Evolutionary conservation across 2,888 invertebrate genomes (phyloP).

Genomic region (Lithophane semibrunnea): DNA sequence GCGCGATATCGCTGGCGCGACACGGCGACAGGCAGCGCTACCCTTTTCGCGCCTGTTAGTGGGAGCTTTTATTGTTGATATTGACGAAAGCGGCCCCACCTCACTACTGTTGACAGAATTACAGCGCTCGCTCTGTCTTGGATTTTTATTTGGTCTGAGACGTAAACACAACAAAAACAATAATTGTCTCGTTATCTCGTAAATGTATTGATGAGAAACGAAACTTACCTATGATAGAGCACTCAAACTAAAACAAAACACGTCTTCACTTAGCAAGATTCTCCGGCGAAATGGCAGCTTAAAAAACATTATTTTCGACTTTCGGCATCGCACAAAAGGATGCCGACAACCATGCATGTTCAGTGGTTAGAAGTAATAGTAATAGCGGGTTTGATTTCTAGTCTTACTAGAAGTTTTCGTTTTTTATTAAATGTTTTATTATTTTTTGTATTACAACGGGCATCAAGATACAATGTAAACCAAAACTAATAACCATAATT

Average conservation of each 20-base stretch:
- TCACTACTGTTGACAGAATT: no score
- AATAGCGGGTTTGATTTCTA: conserved; percentile 49
- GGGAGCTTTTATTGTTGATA: no score
- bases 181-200: background rate
- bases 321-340: conserved; percentile 66
- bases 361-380: conserved; percentile 32
- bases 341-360: conserved; percentile 50
- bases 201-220: conserved; percentile 2
- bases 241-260: background rate
- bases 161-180: background rate
- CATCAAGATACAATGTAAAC: background rate
- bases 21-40: no score
- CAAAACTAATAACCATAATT: background rate
- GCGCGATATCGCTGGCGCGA: no score
- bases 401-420: background rate
- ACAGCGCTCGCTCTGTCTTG: no score
- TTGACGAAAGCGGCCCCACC: no score
- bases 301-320: conserved; percentile 40
- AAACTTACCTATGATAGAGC: conserved; percentile 41
- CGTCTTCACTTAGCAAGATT: conserved; percentile 21
- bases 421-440: background rate
- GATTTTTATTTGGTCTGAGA: no score
- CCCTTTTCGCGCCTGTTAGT: no score
- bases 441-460: rapidly evolving
- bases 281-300: conserved; percentile 36